Evolutionary conservation across 2,888 invertebrate genomes (phyloP).

Genomic region (Onchidella celtica): DNA sequence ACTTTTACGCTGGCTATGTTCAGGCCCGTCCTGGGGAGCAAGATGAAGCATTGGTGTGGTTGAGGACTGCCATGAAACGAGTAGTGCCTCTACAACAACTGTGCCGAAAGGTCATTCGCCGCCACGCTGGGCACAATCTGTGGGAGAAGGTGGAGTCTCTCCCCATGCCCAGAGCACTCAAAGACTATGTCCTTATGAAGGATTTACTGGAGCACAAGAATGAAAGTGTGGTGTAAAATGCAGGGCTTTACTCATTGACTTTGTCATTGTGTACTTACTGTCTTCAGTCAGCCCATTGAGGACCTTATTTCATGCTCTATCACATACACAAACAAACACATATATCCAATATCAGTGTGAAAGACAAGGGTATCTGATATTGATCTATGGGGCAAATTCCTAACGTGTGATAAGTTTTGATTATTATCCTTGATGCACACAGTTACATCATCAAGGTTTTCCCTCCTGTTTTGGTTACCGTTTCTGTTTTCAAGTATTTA

Average conservation of each 20-base stretch:
- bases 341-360: not conserved
- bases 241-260: not conserved
- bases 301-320: not conserved
- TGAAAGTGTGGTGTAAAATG: conserved; percentile 38
- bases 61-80: conserved; percentile 72
- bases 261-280: not conserved
- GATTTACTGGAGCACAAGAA: conserved; percentile 65
- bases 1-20: conserved; percentile 71
- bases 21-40: conserved; percentile 72
- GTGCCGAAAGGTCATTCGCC: conserved; percentile 77
- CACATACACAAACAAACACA: no score
- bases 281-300: not conserved
- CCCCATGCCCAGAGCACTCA: conserved; percentile 75
- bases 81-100: conserved; percentile 77
- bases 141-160: conserved; percentile 71
- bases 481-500: no score
- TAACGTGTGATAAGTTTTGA: conserved; percentile 1
- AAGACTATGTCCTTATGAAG: conserved; percentile 76
- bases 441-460: no score
- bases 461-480: no score
- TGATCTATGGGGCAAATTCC: conserved; percentile 17
- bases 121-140: conserved; percentile 75
- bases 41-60: conserved; percentile 70
- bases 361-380: not conserved
- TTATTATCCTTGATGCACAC: no score